Evolutionary conservation across 2,113 vertebrate species (phyloP).

Genomic region (Carlito syrichta): DNA sequence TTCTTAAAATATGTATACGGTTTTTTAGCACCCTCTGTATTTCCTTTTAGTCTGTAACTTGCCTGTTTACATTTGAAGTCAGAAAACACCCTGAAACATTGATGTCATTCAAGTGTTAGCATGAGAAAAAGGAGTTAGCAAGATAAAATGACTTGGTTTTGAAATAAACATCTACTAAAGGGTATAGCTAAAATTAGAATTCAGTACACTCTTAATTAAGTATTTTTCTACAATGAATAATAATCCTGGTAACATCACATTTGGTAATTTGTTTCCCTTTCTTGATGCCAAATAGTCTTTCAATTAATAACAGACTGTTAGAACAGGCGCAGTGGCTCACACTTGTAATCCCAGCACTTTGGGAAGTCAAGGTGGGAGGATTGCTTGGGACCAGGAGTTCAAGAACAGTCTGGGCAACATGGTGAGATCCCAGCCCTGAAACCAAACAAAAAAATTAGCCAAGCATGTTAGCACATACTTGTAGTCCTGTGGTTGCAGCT

Average conservation of each 20-base stretch:
- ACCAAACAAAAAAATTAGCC: too few relatives aligned
- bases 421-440: too few relatives aligned
- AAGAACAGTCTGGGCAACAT: too few relatives aligned
- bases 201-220: background rate
- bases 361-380: too few relatives aligned
- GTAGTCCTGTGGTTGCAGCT: too few relatives aligned
- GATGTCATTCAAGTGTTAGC: background rate
- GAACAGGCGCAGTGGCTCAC: too few relatives aligned
- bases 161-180: background rate
- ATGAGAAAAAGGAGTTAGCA: background rate
- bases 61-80: conserved; percentile 7
- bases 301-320: background rate
- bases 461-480: too few relatives aligned
- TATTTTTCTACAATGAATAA: background rate
- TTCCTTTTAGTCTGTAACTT: background rate
- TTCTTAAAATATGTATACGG: too few relatives aligned
- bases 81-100: background rate
- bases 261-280: background rate
- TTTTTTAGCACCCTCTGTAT: too few relatives aligned
- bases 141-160: background rate
- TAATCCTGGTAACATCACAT: background rate
- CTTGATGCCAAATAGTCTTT: background rate
- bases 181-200: background rate
- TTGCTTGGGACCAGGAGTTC: too few relatives aligned
- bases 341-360: too few relatives aligned